Percentiles rank a stretch among this genome's conserved stretches.
Evolutionary conservation across 2,113 vertebrate species (phyloP).

Genomic region (human): DNA sequence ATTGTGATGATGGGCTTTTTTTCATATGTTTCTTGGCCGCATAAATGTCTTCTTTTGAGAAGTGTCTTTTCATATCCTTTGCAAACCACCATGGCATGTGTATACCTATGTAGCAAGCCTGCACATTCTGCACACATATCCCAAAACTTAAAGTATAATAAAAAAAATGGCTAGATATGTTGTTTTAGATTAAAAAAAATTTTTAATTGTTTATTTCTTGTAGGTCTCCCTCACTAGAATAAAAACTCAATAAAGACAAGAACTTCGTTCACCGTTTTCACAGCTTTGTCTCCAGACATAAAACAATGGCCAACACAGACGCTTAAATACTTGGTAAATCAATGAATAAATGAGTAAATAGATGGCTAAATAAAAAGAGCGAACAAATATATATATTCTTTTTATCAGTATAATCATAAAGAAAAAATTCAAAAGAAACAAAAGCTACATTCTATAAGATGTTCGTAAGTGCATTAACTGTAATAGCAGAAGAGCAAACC

Average conservation of each 20-base stretch:
- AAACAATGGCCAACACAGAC: background rate
- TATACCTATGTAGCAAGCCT: too few relatives aligned
- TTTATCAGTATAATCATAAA: background rate
- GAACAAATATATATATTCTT: background rate
- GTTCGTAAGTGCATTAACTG: background rate
- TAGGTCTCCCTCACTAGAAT: background rate
- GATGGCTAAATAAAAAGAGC: background rate
- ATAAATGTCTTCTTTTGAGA: too few relatives aligned
- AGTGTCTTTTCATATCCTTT: too few relatives aligned
- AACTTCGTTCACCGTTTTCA: background rate
- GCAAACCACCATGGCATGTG: too few relatives aligned
- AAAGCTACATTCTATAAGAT: background rate
- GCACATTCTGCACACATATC: too few relatives aligned
- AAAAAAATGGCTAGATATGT: too few relatives aligned
- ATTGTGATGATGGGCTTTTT: too few relatives aligned
- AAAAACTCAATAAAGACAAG: background rate
- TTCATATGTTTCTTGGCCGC: too few relatives aligned
- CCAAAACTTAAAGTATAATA: too few relatives aligned
- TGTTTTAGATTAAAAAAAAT: too few relatives aligned
- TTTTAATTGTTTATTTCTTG: background rate
- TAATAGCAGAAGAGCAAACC: background rate
- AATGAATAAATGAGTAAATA: background rate
- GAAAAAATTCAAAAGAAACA: background rate
- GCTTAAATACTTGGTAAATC: background rate
- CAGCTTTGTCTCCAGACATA: background rate